phyloP scores from a whole-genome alignment of 2,797 vertebrate genomes.

The Helarctos malayanus region DNA sequence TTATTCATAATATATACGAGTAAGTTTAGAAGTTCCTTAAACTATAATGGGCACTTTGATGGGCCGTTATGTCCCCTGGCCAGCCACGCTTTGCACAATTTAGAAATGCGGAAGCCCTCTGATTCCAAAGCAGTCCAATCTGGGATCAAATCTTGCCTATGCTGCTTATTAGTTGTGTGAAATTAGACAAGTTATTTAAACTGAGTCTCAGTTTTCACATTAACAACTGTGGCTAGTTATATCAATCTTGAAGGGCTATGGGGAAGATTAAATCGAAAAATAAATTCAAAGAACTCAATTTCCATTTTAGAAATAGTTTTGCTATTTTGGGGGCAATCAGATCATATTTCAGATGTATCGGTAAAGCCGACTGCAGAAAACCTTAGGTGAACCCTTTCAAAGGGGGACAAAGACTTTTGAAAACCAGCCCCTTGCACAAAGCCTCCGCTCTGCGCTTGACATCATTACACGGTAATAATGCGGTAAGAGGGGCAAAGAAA shows the following conservation, averaged over 20 bases:
- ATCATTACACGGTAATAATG: background rate
- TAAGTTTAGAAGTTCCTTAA: background rate
- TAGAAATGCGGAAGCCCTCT: background rate
- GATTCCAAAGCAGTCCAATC: background rate
- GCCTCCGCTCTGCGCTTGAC: background rate
- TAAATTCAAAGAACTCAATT: slow-evolving; percentile 39
- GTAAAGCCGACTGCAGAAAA: background rate
- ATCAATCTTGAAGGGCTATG: background rate
- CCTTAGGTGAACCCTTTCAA: slow-evolving; percentile 31
- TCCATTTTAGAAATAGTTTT: slow-evolving; percentile 27
- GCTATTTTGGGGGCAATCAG: background rate
- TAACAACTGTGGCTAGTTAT: background rate
- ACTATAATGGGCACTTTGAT: background rate
- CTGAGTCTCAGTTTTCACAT: background rate
- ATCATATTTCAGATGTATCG: slow-evolving; percentile 51
- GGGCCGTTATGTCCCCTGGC: background rate
- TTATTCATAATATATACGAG: background rate
- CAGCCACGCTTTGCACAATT: background rate
- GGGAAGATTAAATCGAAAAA: slow-evolving; percentile 14
- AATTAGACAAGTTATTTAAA: slow-evolving; percentile 14
- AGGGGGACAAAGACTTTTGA: background rate
- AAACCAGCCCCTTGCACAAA: background rate
- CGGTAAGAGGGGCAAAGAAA: background rate
- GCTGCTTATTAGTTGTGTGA: slow-evolving; percentile 12
- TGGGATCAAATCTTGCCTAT: background rate